Base-by-base conservation (phyloP, 2,888 invertebrate species). In the Drosophila acutilabella region DNA sequence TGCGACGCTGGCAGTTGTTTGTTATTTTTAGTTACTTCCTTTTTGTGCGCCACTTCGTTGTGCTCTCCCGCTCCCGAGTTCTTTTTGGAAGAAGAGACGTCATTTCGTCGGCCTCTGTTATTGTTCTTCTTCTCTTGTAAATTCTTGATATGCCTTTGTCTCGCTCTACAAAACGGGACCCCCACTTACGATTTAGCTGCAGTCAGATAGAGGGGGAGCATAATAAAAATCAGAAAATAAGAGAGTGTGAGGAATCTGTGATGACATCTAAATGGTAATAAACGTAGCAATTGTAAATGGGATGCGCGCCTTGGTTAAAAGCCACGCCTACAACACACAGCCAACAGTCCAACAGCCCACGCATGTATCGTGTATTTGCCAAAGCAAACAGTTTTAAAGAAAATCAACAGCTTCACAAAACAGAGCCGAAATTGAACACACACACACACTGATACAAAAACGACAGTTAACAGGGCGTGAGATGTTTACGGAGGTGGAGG, bases 11-110 rank as follows among this genome's bases (percentile, higher is more conserved):
- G 7, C 56, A 50, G 50, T 71, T 78, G 78, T 81, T 85, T 84
- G 82, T 86, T 86, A 87, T 86, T 86, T 86, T 85, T 82, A 86
- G 87, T 85, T 66, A 87, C 79, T 87, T 87, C 82, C 83, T 80
- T 86, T 87, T 82, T 82, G 84, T 83, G 78, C 67, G 68, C 74
- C 73, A 72, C 70, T 80, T 81, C 78, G 72, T 71, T 51, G 64
- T 57, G 57, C 68, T 72, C 47, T 64, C 48, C 50, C n/a, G 40
- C 50, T 53, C 54, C 54, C 56, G 41, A 30, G 62, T 54, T 36
- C 36, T 36, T 71, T 53, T 53, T 53, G 36, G 30, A 30, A 30
- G 30, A 50, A 50, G 50, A 33, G 50, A 50, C 36, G 36, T 36
- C 36, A 36, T 0, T 36, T 13, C 36, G 36, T 36, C 40, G 14